Base-by-base conservation (phyloP, 2,888 invertebrate genomes). In the Lepeophtheirus nordmannii region DNA sequence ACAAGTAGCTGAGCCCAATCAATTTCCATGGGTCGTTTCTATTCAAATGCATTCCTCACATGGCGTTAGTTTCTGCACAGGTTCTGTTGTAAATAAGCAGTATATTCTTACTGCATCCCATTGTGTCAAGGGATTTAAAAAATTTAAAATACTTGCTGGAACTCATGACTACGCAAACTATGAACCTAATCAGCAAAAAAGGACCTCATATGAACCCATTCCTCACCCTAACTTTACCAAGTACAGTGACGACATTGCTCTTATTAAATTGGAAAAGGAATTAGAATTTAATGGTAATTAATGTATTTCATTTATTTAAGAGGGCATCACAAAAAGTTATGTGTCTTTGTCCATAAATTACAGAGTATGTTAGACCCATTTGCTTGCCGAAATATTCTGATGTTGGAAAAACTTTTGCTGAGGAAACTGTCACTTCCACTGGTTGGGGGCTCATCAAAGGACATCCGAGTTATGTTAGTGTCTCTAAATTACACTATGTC, bases 381-480 rank as follows among this genome's bases (percentile, higher is more conserved):
- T 65, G 40, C 59, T 11, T 38, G 59, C 58, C 56, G 20, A 30
- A 62, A 22, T 23, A 39, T 8, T 17, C 30, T 38, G 62, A 62
- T 39, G 39, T 23, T 10, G 59, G 22, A 17, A 17, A 38, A 9
- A n/a, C 14, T 39, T 30, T 62, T 17, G 39, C 22, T 12, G 40
- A 39, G 17, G 38, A 62, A 39, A 90, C 89, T 74, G 91, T 89
- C 20, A 92, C 91, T 0, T 74, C 75, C 12, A 73, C 73, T 11
- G 69, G 70, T 23, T 72, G 72, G 72, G 72, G 72, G 14, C 79
- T 91, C 68, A 78, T 92, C 39, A 88, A 87, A 68, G 91, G 92
- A 76, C 90, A 91, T 53, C 30, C 38, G 17, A 30, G 17, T 38
- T n/a, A 17, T n/a, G 39, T 23, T 17, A 30, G 30, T 39, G 30